Conservation (phyloP, 2,888 invertebrate species). For the Pristionchus japonicus region DNA sequence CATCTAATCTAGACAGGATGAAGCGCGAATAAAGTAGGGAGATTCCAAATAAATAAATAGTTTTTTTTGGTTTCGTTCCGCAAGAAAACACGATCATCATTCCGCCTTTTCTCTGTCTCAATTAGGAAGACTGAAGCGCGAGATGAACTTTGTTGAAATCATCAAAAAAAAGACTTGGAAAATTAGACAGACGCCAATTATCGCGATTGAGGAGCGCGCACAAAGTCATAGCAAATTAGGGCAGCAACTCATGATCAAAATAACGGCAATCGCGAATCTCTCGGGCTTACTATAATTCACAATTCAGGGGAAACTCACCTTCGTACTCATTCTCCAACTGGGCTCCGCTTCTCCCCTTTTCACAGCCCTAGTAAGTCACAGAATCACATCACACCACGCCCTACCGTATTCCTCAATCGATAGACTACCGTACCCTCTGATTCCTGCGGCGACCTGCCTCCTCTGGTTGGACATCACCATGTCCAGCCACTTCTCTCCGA, state of each 20-base stretch:
- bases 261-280: neutral
- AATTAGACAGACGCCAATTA: neutral
- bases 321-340: neutral
- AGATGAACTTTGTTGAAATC: neutral
- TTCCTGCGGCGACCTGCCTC: slow-evolving; percentile 66
- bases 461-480: slow-evolving; percentile 65
- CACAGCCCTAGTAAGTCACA: neutral
- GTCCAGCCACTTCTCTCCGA: slow-evolving; percentile 71
- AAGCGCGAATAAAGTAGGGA: too few relatives aligned
- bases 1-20: too few relatives aligned
- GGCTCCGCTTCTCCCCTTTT: neutral
- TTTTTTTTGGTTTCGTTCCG: too few relatives aligned
- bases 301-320: neutral
- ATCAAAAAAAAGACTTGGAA: neutral
- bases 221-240: neutral
- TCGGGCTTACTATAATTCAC: neutral
- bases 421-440: slow-evolving; percentile 65
- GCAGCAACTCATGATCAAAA: neutral
- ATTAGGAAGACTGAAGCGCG: neutral
- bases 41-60: too few relatives aligned
- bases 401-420: neutral
- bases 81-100: neutral
- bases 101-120: neutral
- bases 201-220: neutral
- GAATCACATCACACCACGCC: neutral